Percentiles rank a stretch among this genome's conserved stretches.
Conservation (phyloP, 2,113 vertebrate species). For the Stigmatopora nigra region DNA sequence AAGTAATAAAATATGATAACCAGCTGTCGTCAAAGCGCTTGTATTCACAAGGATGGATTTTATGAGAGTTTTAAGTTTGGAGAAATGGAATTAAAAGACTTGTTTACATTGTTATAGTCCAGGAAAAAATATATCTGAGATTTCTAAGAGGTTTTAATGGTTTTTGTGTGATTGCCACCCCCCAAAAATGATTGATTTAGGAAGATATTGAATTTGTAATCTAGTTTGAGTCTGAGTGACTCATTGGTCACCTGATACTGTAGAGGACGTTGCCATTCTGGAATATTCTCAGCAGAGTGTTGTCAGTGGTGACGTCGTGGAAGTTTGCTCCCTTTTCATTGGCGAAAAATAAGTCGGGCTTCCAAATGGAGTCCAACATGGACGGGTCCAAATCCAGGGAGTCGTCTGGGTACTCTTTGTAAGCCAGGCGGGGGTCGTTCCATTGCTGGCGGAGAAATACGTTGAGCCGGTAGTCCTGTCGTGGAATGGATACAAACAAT, state of each 20-base stretch:
- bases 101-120: neutral
- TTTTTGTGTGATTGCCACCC: neutral
- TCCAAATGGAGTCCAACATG: slow-evolving; percentile 95
- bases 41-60: neutral
- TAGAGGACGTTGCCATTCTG: slow-evolving; percentile 93
- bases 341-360: slow-evolving; percentile 91
- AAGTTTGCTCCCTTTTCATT: slow-evolving; percentile 94
- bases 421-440: slow-evolving; percentile 89
- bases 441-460: slow-evolving; percentile 91
- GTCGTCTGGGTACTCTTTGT: slow-evolving; percentile 86
- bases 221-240: neutral
- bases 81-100: neutral
- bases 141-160: no score
- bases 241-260: slow-evolving; percentile 80
- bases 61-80: neutral
- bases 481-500: neutral
- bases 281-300: slow-evolving; percentile 92
- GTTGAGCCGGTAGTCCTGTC: slow-evolving; percentile 86
- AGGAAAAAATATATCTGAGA: neutral
- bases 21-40: neutral
- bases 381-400: slow-evolving; percentile 89
- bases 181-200: neutral
- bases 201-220: no score
- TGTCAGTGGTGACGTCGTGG: slow-evolving; percentile 89
- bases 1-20: slow-evolving; percentile 2